Evolutionary conservation across 2,888 invertebrate species (phyloP), one percentile per base, ranked within the genome.

Genomic region (Cantharis flavilabris): DNA sequence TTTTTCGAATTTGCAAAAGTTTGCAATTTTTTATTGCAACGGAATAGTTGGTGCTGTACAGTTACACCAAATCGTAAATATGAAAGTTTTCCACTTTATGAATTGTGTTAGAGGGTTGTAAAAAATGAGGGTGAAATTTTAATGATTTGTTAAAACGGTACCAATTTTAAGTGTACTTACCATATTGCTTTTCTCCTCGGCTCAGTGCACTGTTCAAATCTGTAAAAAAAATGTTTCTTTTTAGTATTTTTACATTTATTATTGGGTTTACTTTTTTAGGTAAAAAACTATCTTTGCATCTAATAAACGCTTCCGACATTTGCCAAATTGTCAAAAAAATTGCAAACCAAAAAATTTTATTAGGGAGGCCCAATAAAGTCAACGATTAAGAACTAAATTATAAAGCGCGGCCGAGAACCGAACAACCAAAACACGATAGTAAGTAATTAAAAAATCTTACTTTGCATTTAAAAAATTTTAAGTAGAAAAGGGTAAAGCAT

Each of bases 171-270:
- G 49, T 13, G 14, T 64, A 85, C 87, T 88, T 84, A 87, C 88
- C 88, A 77, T 87, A 88, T 83, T 87, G 85, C 82, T 86, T 85
- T 78, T 88, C 85, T 76, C 84, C 83, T 75, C 82, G 80, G 67
- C 84, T 84, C 14, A 87, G 86, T 16, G 87, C 85, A 71, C 85
- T 84, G 28, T 85, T 83, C 49, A 86, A 83, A 80, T 87, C 88
- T 88, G 87, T 69, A 88, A 88, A 77, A 80, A n/a, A 81, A 82
- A 81, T 2, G 5, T n/a, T n/a, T 49, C n/a, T 1, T 9, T 49
- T 49, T 49, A 49, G 3, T 49, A n/a, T 49, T n/a, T 49, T 49
- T n/a, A 5, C n/a, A n/a, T n/a, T 26, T 26, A 33, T 33, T 33
- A n/a, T 33, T 33, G 13, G 33, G 5, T 2, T 5, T 33, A 4